Evolutionary conservation across 1,140 invertebrate genomes (phyloP), one percentile per base, ranked within the genome.

Genomic region (Calephelis virginiensis): DNA sequence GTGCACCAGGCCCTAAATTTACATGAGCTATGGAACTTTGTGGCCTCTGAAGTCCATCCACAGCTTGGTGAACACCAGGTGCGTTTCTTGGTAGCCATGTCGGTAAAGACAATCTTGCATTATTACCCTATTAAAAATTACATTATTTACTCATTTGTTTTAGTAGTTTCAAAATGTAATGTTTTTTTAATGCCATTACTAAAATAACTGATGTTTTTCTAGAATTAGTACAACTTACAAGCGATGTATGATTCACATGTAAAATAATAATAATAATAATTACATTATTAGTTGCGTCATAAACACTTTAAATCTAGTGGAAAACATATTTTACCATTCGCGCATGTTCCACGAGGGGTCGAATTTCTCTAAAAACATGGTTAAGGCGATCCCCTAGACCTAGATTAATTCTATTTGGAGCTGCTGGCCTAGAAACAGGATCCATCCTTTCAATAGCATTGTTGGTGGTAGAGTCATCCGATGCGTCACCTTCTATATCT

Each of bases 21-120:
- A 91, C 82, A 70, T 91, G 89, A 11, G 89, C 86, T 71, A 91
- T 85, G 8, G 88, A 90, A 66, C 86, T 90, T 48, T 88, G 85
- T 40, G 86, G 86, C 56, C 88, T 71, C 67, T 82, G 86, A 8
- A 77, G 60, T 1, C 69, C 71, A 50, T 83, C 83, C 37, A 75
- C 75, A 14, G 73, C 68, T 67, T 85, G 80, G 62, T 86, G 85
- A 7, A 84, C 84, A 0, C 78, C 82, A 8, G 86, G 85, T 10
- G 81, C 73, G 62, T 80, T 83, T 49, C 88, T 72, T 8, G 89
- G 89, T 46, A 91, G 61, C 89, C 89, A 91, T 64, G 83, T 91
- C 8, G 89, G 86, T 6, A 91, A 73, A 17, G 89, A 89, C 37
- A 89, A 65, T 47, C 88, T 78, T n/a, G 84, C 77, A 73, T 87